Evolutionary conservation across 92 coral and sea anemone genomes (phyloP), one percentile per base, ranked within the genome.

Genomic region (Porites lobata): DNA sequence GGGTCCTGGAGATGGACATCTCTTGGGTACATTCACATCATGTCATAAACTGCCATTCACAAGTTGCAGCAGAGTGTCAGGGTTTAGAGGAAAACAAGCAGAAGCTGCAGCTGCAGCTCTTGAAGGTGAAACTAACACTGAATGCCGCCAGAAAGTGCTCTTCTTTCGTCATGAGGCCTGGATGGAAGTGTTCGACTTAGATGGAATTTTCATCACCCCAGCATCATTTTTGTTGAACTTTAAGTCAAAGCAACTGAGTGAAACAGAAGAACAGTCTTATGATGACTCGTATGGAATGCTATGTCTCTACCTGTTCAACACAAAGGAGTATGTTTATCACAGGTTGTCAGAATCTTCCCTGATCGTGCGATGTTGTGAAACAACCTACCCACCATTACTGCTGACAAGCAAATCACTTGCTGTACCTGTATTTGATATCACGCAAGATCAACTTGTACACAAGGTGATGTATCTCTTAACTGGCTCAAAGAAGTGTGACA

Each of bases 401-500:
- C 85, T 95, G 10, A 90, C 96, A n/a, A 77, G 76, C 79, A 91
- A 76, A 14, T 80, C 87, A 69, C 78, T 95, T 68, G 90, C 88
- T 53, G 82, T 93, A 62, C 93, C 98, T 29, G 92, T 94, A 4
- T 95, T 95, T 93, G 98, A 92, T 51, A 81, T 87, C 52, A 86
- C 76, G 22, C 98, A 91, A 78, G 94, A 95, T 71, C 95, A 95
- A 65, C 89, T 95, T 58, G 98, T 95, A 19, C 96, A 95, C 69
- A 93, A 95, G 82, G 98, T 95, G 79, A 66, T 52, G 8, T 7
- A 62, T 18, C 14, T 2, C 50, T 24, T 24, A 1, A n/a, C 53
- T 38, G 11, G 38, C 63, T 15, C 63, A 4, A 14, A 2, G n/a
- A 29, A 43, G 6, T 10, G 47, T 47, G 15, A 4, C 9, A 17